Conservation (phyloP, 2,888 invertebrate genomes). For the Meloe dianella region DNA sequence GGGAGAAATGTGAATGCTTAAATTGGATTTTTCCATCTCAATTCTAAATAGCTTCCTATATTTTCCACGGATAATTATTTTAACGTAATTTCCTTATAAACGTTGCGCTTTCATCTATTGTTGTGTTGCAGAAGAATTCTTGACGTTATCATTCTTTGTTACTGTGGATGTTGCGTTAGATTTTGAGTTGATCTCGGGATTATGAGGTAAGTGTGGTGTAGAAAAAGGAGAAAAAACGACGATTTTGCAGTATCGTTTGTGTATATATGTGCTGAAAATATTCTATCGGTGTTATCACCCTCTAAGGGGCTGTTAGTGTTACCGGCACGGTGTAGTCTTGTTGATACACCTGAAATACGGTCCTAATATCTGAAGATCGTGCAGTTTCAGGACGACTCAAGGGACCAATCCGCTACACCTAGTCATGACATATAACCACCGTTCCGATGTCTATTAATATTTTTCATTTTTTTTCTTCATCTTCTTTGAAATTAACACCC, state of each 20-base stretch:
- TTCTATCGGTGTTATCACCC: constrained; percentile 55
- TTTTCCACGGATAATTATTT: constrained; percentile 31
- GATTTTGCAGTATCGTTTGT: constrained; percentile 24
- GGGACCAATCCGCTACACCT: constrained; percentile 45
- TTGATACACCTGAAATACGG: constrained; percentile 55
- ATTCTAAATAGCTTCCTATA: constrained; percentile 32
- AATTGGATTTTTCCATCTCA: constrained; percentile 55
- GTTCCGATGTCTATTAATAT: neutral
- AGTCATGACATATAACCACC: constrained; percentile 40
- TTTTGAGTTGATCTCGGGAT: constrained; percentile 22
- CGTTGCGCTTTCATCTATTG: constrained; percentile 1
- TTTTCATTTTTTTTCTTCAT: neutral
- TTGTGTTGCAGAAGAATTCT: neutral
- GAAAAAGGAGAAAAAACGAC: constrained; percentile 36
- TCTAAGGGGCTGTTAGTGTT: constrained; percentile 50
- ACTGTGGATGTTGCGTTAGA: neutral
- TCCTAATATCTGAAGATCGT: constrained; percentile 51
- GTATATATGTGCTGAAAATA: constrained; percentile 43
- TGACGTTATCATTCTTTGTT: neutral
- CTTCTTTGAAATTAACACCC: neutral
- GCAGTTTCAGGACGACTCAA: constrained; percentile 37
- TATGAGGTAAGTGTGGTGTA: constrained; percentile 26
- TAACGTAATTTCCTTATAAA: constrained; percentile 13
- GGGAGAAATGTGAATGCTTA: constrained; percentile 53
- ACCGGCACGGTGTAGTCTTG: constrained; percentile 44